Evolutionary conservation across 2,888 invertebrate genomes (phyloP).

Genomic region (Parnassius orleans): DNA sequence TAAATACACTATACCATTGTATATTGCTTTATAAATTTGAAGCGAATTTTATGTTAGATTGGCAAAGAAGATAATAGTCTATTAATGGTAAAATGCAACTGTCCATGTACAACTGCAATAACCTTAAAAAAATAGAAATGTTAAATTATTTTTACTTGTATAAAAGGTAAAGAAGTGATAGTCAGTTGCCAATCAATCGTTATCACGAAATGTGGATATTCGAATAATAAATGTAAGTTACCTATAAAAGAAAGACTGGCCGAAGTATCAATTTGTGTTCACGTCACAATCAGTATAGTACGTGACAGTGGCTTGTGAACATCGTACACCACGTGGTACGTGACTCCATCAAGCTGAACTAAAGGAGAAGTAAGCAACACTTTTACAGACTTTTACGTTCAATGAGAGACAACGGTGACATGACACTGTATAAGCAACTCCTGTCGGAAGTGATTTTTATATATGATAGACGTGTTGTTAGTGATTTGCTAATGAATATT

Average conservation of each 20-base stretch:
- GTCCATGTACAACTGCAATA: no score
- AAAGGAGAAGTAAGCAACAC: slow-evolving; percentile 10
- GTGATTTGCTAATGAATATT: no score
- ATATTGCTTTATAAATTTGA: no score
- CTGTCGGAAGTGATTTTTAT: slow-evolving; percentile 7
- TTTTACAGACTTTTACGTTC: slow-evolving; percentile 9
- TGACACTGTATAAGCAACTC: neutral
- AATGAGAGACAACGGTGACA: slow-evolving; percentile 5
- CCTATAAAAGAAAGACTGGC: slow-evolving; percentile 1
- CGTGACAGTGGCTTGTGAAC: slow-evolving; percentile 13
- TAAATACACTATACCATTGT: no score
- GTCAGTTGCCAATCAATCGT: no score
- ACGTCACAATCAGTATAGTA: slow-evolving; percentile 7
- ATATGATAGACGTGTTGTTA: neutral
- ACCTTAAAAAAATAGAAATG: no score
- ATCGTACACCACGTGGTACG: slow-evolving; percentile 7
- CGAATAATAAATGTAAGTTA: slow-evolving; percentile 2
- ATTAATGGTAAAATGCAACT: no score
- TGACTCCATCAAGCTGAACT: slow-evolving; percentile 16
- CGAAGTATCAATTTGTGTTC: slow-evolving; percentile 18
- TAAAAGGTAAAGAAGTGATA: no score
- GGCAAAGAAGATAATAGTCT: no score
- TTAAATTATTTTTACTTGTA: no score
- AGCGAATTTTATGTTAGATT: no score
- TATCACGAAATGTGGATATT: no score